Percentiles rank a stretch among this genome's conserved stretches.
Conservation (phyloP, 2,113 vertebrate genomes). For the Nycticebus coucang region DNA sequence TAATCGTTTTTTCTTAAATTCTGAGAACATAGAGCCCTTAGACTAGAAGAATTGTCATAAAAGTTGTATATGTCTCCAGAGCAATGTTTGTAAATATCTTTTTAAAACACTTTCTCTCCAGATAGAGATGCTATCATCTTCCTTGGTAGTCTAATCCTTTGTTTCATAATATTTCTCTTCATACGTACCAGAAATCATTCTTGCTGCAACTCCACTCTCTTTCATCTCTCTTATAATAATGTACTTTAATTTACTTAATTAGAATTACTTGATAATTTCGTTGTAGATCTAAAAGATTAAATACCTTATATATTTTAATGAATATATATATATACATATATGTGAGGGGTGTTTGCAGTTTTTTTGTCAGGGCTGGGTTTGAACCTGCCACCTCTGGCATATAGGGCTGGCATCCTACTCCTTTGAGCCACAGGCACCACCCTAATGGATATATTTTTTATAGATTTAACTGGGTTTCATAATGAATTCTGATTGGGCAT, state of each 20-base stretch:
- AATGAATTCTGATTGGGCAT: not conserved
- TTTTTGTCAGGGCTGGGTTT: too few species aligned
- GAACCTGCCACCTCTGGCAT: too few species aligned
- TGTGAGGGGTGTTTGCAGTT: too few species aligned
- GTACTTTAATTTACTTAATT: not conserved
- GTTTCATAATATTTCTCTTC: not conserved
- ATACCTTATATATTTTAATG: constrained; percentile 24
- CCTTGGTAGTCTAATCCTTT: not conserved
- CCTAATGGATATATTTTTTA: not conserved
- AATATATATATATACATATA: not conserved
- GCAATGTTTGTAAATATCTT: not conserved
- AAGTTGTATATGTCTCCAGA: not conserved
- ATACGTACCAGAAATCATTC: not conserved
- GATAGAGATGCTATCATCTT: not conserved
- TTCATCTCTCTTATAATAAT: not conserved
- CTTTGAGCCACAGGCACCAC: too few species aligned
- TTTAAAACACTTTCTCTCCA: not conserved
- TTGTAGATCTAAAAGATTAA: not conserved
- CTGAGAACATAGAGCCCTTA: not conserved
- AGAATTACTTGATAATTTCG: not conserved
- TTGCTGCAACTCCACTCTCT: not conserved
- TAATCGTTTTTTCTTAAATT: not conserved
- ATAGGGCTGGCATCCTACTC: too few species aligned
- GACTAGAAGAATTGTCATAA: not conserved
- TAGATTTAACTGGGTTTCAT: not conserved